Conservation (phyloP, 2,113 vertebrate genomes). For the Myrmecophaga tridactyla region DNA sequence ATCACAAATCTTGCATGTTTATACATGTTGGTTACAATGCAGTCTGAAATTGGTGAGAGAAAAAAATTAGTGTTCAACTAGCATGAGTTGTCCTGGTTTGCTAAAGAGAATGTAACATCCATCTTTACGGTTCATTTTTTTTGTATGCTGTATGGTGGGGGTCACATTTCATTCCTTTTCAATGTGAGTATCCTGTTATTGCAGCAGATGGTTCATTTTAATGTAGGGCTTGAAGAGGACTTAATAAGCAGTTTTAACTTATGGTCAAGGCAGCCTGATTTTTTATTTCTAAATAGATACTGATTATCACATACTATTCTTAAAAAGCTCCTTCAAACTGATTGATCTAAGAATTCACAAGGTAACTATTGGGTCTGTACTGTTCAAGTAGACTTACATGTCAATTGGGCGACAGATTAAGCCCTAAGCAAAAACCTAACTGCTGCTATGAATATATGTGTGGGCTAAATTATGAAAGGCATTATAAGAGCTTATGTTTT, state of each 20-base stretch:
- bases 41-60: conserved; percentile 2
- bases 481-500: background rate
- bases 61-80: background rate
- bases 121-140: background rate
- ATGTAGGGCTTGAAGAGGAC: background rate
- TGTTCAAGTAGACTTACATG: background rate
- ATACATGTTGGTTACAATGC: background rate
- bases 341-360: conserved; percentile 18
- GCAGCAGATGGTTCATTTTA: background rate
- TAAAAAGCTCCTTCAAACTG: background rate
- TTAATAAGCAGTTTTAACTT: conserved; percentile 1
- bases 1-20: background rate
- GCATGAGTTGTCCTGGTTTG: background rate
- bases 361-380: background rate
- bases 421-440: background rate
- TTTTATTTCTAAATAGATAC: background rate
- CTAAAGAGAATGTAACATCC: background rate
- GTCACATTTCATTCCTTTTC: too few relatives aligned
- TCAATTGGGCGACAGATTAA: background rate
- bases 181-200: too few relatives aligned
- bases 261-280: background rate
- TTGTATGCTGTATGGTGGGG: too few relatives aligned
- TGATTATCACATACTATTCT: background rate
- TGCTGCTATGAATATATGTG: background rate
- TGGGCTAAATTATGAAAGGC: background rate